Percentiles rank a stretch among this genome's conserved stretches.
Conservation (phyloP, 92 coral and sea anemone genomes). For the Actinostola sp. region DNA sequence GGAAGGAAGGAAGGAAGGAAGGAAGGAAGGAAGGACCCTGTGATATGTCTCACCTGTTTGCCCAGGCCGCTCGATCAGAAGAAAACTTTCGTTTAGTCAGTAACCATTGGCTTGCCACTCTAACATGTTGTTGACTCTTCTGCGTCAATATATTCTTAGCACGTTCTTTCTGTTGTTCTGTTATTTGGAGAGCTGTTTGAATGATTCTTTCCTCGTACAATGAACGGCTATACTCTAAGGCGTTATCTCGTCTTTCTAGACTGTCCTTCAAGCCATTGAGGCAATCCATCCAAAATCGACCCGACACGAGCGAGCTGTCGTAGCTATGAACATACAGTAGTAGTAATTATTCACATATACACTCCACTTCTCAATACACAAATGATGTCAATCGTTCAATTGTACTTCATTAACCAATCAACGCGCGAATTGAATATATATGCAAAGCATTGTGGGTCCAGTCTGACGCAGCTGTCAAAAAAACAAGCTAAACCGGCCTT, state of each 20-base stretch:
- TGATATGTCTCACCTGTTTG: slow-evolving; percentile 61
- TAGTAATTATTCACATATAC: no score
- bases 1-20: neutral
- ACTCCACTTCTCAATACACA: no score
- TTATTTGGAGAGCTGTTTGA: slow-evolving; percentile 51
- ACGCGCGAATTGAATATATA: no score
- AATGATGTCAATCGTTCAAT: no score
- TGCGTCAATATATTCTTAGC: slow-evolving; percentile 29
- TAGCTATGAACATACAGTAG: slow-evolving; percentile 61
- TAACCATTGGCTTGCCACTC: slow-evolving; percentile 70
- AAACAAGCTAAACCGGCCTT: no score
- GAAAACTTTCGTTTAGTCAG: slow-evolving; percentile 72
- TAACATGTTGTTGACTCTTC: slow-evolving; percentile 43
- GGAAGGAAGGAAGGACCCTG: neutral
- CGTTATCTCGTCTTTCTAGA: slow-evolving; percentile 55
- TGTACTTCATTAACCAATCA: no score
- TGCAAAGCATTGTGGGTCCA: no score
- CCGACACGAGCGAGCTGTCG: slow-evolving; percentile 82
- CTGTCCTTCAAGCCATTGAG: slow-evolving; percentile 80
- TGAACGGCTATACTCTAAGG: slow-evolving; percentile 61
- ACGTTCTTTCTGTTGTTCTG: slow-evolving; percentile 64
- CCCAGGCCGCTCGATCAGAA: slow-evolving; percentile 92
- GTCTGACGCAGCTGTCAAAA: no score
- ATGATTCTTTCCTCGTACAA: slow-evolving; percentile 62
- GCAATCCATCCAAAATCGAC: slow-evolving; percentile 98